Percentiles rank a stretch among this genome's conserved stretches.
These are phyloP conservation scores for Montipora capitata DNA, from an alignment of 92 coral and sea anemone genomes.

Conservation along the genomic window DNA sequence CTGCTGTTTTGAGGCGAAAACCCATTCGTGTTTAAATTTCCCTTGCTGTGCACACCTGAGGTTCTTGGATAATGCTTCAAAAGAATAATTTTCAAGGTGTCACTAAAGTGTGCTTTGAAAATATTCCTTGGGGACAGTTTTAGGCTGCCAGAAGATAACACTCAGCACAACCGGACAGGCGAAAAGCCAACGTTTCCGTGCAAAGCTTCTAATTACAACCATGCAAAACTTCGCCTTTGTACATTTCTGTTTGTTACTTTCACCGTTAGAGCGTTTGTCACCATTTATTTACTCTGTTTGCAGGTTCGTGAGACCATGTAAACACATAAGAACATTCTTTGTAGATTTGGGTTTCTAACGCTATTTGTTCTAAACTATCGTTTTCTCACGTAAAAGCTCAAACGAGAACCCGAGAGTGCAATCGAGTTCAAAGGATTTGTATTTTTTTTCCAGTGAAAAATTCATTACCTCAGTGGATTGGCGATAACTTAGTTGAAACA, in stretches of 20 bases:
- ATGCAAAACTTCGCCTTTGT: not conserved
- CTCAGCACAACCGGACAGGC: not conserved
- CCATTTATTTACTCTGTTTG: not conserved
- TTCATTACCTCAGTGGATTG: too few relatives aligned
- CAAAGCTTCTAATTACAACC: too few relatives aligned
- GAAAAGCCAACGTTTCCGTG: not conserved
- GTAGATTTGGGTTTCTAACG: not conserved
- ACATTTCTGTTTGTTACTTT: not conserved
- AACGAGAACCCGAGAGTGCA: not conserved
- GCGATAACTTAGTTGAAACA: not conserved
- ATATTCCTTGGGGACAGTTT: constrained; percentile 54
- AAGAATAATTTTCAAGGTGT: constrained; percentile 15
- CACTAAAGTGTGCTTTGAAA: constrained; percentile 27
- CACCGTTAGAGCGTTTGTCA: not conserved
- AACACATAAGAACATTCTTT: not conserved
- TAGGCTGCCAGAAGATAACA: constrained; percentile 8
- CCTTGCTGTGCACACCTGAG: constrained; percentile 9
- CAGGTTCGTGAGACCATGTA: constrained; percentile 42
- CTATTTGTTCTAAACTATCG: not conserved
- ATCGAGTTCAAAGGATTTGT: not conserved
- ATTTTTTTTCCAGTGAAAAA: too few relatives aligned
- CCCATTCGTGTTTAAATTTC: constrained; percentile 21
- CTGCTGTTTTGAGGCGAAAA: constrained; percentile 4
- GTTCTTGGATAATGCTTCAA: constrained; percentile 41
- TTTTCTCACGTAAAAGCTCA: constrained; percentile 7